These are phyloP conservation scores for Amphilophus citrinellus DNA, from an alignment of 2,113 vertebrate genomes.

Conservation along the genomic window DNA sequence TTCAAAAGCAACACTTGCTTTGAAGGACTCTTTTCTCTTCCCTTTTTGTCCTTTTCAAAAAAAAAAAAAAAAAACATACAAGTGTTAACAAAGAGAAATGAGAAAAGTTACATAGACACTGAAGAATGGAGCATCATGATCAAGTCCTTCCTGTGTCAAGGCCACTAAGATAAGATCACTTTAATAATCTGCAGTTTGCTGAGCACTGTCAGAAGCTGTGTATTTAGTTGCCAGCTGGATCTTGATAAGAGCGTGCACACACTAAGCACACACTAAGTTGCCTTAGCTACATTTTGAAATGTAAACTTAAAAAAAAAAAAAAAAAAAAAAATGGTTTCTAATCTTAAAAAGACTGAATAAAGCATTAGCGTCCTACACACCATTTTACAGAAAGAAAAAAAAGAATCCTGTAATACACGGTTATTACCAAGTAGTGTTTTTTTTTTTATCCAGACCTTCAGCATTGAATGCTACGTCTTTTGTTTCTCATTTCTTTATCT, in stretches of 20 bases:
- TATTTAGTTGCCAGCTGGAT: conserved; percentile 67
- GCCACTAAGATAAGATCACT: conserved; percentile 83
- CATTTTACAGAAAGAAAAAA: conserved; percentile 40
- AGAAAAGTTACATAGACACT: conserved; percentile 44
- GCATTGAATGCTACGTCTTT: conserved; percentile 62
- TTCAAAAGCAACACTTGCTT: conserved; percentile 52
- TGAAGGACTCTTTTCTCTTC: conserved; percentile 65
- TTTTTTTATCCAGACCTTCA: conserved; percentile 75
- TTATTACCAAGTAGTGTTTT: conserved; percentile 57
- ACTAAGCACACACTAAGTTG: conserved; percentile 45
- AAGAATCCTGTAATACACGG: conserved; percentile 25
- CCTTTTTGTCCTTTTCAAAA: conserved; percentile 84
- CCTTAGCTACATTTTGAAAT: conserved; percentile 66
- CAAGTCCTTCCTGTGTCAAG: conserved; percentile 78
- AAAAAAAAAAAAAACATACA: conserved; percentile 57
- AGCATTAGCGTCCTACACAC: conserved; percentile 61
- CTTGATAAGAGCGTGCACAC: conserved; percentile 53
- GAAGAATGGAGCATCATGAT: conserved; percentile 63
- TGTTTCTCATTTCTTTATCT: not conserved
- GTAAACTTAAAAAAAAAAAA: conserved; percentile 67
- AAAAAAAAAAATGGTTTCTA: conserved; percentile 41
- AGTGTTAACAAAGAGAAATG: conserved; percentile 29
- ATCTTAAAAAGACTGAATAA: conserved; percentile 56
- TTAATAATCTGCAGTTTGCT: conserved; percentile 66
- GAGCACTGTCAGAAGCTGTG: conserved; percentile 67